These are phyloP conservation scores for Drosophila mayaguana DNA, from an alignment of 2,888 invertebrate species.

Conservation along the genomic window DNA sequence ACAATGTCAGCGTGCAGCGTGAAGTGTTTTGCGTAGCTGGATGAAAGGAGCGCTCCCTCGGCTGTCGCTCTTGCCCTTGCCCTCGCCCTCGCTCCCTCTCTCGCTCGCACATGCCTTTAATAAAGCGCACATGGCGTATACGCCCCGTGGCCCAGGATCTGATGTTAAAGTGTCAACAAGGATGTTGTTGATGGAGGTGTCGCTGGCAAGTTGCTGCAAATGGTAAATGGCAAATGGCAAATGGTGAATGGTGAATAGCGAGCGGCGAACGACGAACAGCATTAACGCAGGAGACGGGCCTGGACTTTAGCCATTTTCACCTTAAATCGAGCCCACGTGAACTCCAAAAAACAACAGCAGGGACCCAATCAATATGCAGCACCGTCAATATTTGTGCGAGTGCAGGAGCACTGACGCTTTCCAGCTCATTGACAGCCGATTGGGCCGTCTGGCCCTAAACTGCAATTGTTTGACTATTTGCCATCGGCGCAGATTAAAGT, in stretches of 20 bases:
- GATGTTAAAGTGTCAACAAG: slow-evolving; percentile 74
- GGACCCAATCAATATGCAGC: slow-evolving; percentile 70
- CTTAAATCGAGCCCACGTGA: slow-evolving; percentile 27
- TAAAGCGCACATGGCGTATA: slow-evolving; percentile 17
- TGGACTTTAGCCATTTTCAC: slow-evolving; percentile 7
- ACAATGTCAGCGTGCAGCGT: slow-evolving; percentile 58
- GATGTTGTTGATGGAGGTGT: slow-evolving; percentile 64
- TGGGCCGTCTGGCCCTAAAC: slow-evolving; percentile 42
- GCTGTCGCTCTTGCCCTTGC: no score
- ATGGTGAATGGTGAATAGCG: neutral
- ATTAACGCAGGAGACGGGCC: slow-evolving; percentile 6
- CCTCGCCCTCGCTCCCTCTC: no score
- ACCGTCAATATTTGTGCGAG: slow-evolving; percentile 64
- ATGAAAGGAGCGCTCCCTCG: slow-evolving; percentile 30
- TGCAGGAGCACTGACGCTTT: slow-evolving; percentile 57
- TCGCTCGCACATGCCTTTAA: neutral
- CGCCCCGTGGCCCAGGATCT: slow-evolving; percentile 25
- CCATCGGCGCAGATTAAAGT: slow-evolving; percentile 18
- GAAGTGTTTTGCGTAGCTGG: slow-evolving; percentile 59
- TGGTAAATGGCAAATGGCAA: slow-evolving; percentile 7
- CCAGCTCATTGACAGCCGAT: slow-evolving; percentile 52
- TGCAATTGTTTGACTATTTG: slow-evolving; percentile 75
- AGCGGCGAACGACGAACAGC: neutral
- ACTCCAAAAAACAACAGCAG: slow-evolving; percentile 10
- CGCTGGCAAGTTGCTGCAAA: slow-evolving; percentile 46